phyloP scores from a whole-genome alignment of 2,113 vertebrate genomes.

The Gavialis gangeticus region DNA sequence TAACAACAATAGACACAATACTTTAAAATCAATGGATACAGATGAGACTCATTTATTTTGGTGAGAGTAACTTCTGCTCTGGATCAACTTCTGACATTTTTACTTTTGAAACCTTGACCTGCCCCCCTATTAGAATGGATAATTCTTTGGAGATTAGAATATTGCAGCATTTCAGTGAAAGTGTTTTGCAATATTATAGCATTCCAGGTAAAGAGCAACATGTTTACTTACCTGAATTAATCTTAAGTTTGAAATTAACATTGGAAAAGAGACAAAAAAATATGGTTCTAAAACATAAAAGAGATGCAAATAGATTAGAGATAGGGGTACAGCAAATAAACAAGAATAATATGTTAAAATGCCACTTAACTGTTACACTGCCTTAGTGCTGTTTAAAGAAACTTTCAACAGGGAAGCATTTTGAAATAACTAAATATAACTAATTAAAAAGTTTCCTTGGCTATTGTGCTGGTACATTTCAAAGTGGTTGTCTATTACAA shows the following conservation, averaged over 20 bases:
- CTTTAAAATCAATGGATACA: neutral
- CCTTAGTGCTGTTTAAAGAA: slow-evolving; percentile 11
- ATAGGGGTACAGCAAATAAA: slow-evolving; percentile 5
- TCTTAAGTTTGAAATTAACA: slow-evolving; percentile 6
- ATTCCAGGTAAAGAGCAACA: neutral
- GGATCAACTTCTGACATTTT: slow-evolving; percentile 12
- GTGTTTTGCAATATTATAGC: neutral
- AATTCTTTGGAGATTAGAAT: neutral
- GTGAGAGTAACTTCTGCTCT: slow-evolving; percentile 21
- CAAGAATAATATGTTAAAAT: neutral
- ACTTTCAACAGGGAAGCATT: neutral
- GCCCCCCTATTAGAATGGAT: neutral
- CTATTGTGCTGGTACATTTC: neutral
- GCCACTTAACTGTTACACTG: neutral
- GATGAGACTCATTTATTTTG: slow-evolving; percentile 38
- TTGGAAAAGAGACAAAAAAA: neutral
- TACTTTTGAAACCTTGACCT: slow-evolving; percentile 2
- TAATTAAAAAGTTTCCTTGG: neutral
- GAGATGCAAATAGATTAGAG: neutral
- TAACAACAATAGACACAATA: neutral
- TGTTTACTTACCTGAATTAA: slow-evolving; percentile 24
- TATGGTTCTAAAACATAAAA: neutral
- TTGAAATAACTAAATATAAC: neutral
- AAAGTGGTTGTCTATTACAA: neutral
- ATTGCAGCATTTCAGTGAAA: neutral